These are phyloP conservation scores for Linyphia triangularis DNA, from an alignment of 2,888 invertebrate genomes.

Conservation along the genomic window DNA sequence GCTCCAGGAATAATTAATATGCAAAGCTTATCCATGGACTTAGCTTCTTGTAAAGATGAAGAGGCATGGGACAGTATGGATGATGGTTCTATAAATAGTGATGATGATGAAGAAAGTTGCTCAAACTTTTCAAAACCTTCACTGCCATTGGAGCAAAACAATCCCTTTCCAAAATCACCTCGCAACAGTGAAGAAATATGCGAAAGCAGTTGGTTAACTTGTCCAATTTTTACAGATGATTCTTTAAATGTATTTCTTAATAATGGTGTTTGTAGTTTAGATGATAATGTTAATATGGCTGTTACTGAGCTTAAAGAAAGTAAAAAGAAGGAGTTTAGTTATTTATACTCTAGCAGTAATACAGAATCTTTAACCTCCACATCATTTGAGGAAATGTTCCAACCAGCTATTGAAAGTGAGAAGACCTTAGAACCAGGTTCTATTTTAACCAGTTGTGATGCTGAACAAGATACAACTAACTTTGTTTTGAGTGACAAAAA, in stretches of 20 bases:
- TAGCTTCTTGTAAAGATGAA: conserved; percentile 76
- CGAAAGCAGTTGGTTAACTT: conserved; percentile 66
- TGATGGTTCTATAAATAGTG: conserved; percentile 74
- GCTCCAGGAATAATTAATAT: conserved; percentile 77
- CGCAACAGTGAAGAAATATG: conserved; percentile 46
- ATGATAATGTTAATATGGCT: background rate
- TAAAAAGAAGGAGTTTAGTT: conserved; percentile 51
- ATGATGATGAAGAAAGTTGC: conserved; percentile 44
- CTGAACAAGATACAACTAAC: conserved; percentile 33
- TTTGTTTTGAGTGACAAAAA: conserved; percentile 17
- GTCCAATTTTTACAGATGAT: conserved; percentile 37
- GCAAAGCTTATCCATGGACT: conserved; percentile 77
- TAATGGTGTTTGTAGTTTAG: background rate
- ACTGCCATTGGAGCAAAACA: conserved; percentile 79
- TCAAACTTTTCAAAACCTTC: conserved; percentile 29
- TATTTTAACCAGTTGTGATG: background rate
- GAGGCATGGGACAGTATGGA: conserved; percentile 76
- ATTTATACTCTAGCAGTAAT: background rate
- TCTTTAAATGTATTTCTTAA: background rate
- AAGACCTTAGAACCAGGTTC: background rate
- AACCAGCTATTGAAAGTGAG: conserved; percentile 23
- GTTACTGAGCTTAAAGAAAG: conserved; percentile 35
- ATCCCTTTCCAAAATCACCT: background rate
- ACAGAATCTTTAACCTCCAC: background rate
- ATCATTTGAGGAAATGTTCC: conserved; percentile 37